Evolutionary conservation across 2,797 vertebrate genomes (phyloP), one percentile per base, ranked within the genome.

Genomic region (Selene dorsalis): DNA sequence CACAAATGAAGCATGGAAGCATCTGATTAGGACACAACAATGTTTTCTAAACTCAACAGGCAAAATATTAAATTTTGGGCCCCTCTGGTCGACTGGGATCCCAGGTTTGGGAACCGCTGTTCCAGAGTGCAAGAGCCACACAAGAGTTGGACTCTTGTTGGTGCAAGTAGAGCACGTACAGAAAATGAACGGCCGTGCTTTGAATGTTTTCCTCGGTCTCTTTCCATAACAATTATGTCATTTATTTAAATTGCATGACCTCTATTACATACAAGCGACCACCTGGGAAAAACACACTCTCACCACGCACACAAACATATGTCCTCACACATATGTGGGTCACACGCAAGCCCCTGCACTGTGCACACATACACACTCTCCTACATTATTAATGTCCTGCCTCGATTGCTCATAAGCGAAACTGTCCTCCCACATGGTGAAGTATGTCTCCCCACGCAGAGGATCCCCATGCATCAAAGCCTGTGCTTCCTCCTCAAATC

Each of bases 381-480:
- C 17, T 43, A 50, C 69, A 74, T 61, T 72, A 59, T 80, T 26
- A 82, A 79, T 79, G 77, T 77, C 52, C 69, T 70, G 73, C 64
- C 57, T 58, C 26, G 22, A 70, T 74, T 73, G 73, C 78, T 86
- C 69, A 88, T 62, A 68, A 81, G 77, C 43, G 72, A 78, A 88
- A 60, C 62, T 62, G 45, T 88, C 83, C 86, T 84, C 87, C 90
- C 87, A 86, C 88, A 84, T 58, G 69, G 57, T 74, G 47, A 83
- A 83, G 61, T 79, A 86, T 80, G 70, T 78, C 82, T 84, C 83
- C 87, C 76, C 85, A 79, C 52, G 9, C 75, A 83, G 82, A 88
- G 84, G 82, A 77, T 77, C 84, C 75, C 81, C 75, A 57, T 73
- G 87, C 73, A 85, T 88, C 79, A 92, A 93, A 92, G 89, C 76